Evolutionary conservation across 1,140 invertebrate species (phyloP).

Genomic region (Magallana gigas): DNA sequence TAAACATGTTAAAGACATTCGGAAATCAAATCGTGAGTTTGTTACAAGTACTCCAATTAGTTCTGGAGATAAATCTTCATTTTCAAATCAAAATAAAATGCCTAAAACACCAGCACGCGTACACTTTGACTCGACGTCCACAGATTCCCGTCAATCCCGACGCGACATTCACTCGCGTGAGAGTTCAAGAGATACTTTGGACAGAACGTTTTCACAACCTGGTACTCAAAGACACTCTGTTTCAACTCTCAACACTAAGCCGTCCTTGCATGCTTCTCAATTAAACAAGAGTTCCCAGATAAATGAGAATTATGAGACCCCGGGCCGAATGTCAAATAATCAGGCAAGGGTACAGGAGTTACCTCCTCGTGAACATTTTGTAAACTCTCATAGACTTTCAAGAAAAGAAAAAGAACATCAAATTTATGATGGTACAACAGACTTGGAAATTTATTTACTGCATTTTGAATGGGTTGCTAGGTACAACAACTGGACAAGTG

Average conservation of each 20-base stretch:
- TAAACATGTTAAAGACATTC: no score
- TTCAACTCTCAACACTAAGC: background rate
- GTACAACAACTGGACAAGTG: conserved; percentile 5
- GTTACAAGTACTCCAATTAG: no score
- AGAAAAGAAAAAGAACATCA: conserved; percentile 36
- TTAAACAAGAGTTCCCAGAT: background rate
- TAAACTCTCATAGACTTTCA: background rate
- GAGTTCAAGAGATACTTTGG: conserved; percentile 9
- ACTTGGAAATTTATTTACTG: background rate
- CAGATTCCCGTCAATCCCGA: no score
- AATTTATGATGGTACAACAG: conserved; percentile 7
- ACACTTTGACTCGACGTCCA: no score
- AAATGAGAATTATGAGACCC: background rate
- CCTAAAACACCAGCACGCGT: no score
- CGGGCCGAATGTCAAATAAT: no score
- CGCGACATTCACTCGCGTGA: background rate
- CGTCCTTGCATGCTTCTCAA: background rate
- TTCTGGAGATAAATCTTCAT: no score
- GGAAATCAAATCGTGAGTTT: no score
- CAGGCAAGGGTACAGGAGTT: no score
- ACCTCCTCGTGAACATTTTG: background rate
- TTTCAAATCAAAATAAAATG: no score
- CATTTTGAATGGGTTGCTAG: conserved; percentile 30
- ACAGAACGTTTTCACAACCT: background rate
- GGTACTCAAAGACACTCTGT: conserved; percentile 1